Evolutionary conservation across 2,113 vertebrate genomes (phyloP).

Genomic region (Phaethornis superciliosus): DNA sequence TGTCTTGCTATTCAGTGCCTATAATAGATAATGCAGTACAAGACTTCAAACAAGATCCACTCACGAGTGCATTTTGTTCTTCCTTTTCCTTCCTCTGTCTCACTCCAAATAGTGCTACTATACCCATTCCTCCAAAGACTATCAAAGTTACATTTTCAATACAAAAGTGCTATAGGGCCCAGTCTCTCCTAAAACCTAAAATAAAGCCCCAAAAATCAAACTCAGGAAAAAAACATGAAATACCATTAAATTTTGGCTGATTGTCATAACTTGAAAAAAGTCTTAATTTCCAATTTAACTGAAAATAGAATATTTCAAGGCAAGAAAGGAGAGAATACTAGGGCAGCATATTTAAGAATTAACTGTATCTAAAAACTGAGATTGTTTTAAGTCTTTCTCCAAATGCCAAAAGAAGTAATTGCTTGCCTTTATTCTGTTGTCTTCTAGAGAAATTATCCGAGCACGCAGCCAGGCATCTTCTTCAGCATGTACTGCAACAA

Average conservation of each 20-base stretch:
- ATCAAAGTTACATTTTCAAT: not conserved
- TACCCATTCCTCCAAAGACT: not conserved
- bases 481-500: conserved; percentile 84
- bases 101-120: not conserved
- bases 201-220: not conserved
- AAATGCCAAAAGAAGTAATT: not conserved
- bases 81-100: not conserved
- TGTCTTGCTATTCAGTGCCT: not conserved
- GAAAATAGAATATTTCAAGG: not conserved
- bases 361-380: not conserved
- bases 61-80: not conserved
- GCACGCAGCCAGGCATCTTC: conserved; percentile 88
- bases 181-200: not conserved
- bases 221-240: not conserved
- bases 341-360: not conserved
- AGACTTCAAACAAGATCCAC: not conserved
- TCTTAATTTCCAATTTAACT: not conserved
- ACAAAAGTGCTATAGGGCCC: not conserved
- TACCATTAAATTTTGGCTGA: not conserved
- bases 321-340: not conserved
- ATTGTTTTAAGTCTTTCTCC: not conserved
- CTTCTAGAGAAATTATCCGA: conserved; percentile 78
- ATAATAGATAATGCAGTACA: not conserved
- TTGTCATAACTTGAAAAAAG: not conserved
- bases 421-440: conserved; percentile 85